phyloP scores from a whole-genome alignment of 2,797 vertebrate genomes.

The Parauchenoglanis punctatus region DNA sequence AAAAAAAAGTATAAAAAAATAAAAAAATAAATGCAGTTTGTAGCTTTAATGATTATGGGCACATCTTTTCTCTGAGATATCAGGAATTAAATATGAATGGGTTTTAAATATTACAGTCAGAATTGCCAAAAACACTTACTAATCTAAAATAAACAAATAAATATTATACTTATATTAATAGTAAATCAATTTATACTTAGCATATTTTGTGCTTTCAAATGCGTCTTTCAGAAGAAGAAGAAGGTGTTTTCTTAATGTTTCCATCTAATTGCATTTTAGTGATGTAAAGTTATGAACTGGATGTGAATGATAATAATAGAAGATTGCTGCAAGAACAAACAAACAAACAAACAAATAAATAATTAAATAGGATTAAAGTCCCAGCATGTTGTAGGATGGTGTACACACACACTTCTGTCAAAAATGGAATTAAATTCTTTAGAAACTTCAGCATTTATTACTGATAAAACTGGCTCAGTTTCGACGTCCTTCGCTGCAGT shows the following conservation, averaged over 20 bases:
- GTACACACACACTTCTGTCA: background rate
- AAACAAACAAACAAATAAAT: background rate
- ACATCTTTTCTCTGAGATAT: too few relatives aligned
- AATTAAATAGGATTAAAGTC: background rate
- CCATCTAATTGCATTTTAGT: background rate
- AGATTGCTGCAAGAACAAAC: background rate
- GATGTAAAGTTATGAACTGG: background rate
- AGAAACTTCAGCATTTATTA: slow-evolving; percentile 49
- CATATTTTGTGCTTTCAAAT: background rate
- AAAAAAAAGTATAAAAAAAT: background rate
- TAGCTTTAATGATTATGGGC: too few relatives aligned
- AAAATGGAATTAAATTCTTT: background rate
- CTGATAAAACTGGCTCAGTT: slow-evolving; percentile 44
- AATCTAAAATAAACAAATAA: too few relatives aligned
- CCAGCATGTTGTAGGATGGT: background rate
- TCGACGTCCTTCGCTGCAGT: slow-evolving; percentile 43
- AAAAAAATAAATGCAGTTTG: background rate
- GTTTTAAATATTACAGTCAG: too few relatives aligned
- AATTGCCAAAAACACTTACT: background rate
- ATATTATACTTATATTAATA: too few relatives aligned
- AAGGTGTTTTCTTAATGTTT: background rate
- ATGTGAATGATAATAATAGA: background rate
- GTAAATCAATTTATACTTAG: background rate
- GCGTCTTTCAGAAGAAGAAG: background rate
- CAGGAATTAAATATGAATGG: too few relatives aligned